Evolutionary conservation across 2,888 invertebrate genomes (phyloP).

Genomic region (Ferrisia virgata): DNA sequence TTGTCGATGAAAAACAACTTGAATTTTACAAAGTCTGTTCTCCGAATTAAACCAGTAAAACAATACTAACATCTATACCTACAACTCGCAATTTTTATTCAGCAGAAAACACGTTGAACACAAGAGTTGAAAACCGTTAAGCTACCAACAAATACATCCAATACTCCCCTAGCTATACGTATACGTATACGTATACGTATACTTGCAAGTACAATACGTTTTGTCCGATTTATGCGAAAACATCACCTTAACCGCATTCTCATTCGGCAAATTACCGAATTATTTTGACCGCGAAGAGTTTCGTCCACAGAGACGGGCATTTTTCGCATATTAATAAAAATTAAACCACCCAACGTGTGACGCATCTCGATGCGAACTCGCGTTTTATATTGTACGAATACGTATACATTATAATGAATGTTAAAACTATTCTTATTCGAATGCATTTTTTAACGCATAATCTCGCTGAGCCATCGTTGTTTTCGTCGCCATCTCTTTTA

Average conservation of each 20-base stretch:
- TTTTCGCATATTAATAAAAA: constrained; percentile 1
- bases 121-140: not conserved
- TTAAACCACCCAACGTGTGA: not conserved
- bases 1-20: not conserved
- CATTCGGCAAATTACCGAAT: constrained; percentile 3
- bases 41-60: not conserved
- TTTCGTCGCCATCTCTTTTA: too few relatives aligned
- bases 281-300: not conserved
- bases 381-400: not conserved
- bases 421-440: not conserved
- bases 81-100: not conserved
- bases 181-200: too few relatives aligned
- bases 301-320: not conserved
- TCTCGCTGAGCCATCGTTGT: too few relatives aligned
- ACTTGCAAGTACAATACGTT: not conserved
- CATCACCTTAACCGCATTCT: not conserved
- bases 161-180: not conserved
- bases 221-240: not conserved
- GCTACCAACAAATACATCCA: not conserved
- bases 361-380: not conserved
- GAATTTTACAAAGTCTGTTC: not conserved
- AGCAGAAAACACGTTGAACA: not conserved
- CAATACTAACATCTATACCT: not conserved
- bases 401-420: too few relatives aligned
- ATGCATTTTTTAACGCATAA: not conserved